Percentiles rank a stretch among this genome's conserved stretches.
These are phyloP conservation scores for Morpho helenor DNA, from an alignment of 2,888 invertebrate species.

Conservation along the genomic window DNA sequence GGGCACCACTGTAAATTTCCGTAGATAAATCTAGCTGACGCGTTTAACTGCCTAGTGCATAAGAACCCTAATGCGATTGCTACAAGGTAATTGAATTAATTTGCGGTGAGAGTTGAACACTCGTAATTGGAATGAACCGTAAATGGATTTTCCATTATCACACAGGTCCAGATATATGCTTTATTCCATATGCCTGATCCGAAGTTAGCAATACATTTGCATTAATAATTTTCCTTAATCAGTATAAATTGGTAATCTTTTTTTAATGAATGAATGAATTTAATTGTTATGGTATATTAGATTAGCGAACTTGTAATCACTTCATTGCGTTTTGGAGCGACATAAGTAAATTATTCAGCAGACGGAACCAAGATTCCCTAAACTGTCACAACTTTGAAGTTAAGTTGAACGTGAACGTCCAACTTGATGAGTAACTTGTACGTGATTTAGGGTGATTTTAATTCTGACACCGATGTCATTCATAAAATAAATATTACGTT, in stretches of 20 bases:
- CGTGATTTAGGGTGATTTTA: neutral
- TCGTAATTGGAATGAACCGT: constrained; percentile 16
- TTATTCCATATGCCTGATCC: neutral
- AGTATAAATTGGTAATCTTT: too few species aligned
- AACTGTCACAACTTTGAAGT: constrained; percentile 13
- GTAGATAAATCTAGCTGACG: too few species aligned
- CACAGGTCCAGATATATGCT: constrained; percentile 16
- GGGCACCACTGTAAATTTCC: too few species aligned
- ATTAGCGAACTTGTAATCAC: constrained; percentile 32
- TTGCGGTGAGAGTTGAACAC: constrained; percentile 16
- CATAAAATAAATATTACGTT: too few species aligned
- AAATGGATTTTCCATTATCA: constrained; percentile 24
- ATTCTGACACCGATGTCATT: too few species aligned
- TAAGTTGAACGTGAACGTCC: constrained; percentile 6
- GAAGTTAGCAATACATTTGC: constrained; percentile 5
- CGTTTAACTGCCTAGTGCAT: too few species aligned
- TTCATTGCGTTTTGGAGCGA: constrained; percentile 60
- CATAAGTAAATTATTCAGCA: constrained; percentile 21
- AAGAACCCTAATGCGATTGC: constrained; percentile 6
- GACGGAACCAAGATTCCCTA: constrained; percentile 3
- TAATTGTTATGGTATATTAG: neutral
- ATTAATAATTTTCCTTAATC: neutral
- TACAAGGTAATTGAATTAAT: constrained; percentile 24
- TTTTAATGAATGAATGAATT: too few species aligned
- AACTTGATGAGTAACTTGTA: neutral